Conservation (phyloP, 2,888 invertebrate species). For the Cryptus armator region DNA sequence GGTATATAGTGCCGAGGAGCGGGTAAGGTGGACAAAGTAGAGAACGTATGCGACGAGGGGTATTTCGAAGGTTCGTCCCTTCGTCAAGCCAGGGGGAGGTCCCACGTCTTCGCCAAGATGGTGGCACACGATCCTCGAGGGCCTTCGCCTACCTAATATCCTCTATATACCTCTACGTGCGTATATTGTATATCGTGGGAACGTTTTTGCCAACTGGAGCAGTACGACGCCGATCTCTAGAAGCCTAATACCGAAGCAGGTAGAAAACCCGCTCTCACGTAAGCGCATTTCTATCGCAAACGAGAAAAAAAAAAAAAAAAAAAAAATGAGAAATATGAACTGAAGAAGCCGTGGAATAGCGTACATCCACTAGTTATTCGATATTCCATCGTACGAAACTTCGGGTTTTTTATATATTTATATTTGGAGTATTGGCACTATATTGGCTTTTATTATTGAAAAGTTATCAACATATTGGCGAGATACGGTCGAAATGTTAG, state of each 20-base stretch:
- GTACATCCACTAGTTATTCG: neutral
- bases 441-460: neutral
- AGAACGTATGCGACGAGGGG: slow-evolving; percentile 39
- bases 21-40: neutral
- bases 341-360: slow-evolving; percentile 2
- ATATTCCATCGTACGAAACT: neutral
- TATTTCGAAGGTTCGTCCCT: slow-evolving; percentile 60
- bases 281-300: neutral
- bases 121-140: slow-evolving; percentile 58
- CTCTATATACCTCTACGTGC: slow-evolving; percentile 5
- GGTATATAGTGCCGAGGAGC: neutral
- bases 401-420: neutral
- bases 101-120: slow-evolving; percentile 66
- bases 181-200: slow-evolving; percentile 82
- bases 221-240: slow-evolving; percentile 73
- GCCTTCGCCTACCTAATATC: slow-evolving; percentile 47
- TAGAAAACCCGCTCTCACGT: slow-evolving; percentile 43
- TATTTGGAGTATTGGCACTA: neutral
- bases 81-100: slow-evolving; percentile 61
- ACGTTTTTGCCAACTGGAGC: slow-evolving; percentile 84
- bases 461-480: no score
- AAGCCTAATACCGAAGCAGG: slow-evolving; percentile 32
- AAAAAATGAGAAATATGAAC: neutral
- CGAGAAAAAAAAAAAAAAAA: no score
- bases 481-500: no score